These are phyloP conservation scores for Rhabdornis inornatus DNA, from an alignment of 2,113 vertebrate species.

Conservation along the genomic window DNA sequence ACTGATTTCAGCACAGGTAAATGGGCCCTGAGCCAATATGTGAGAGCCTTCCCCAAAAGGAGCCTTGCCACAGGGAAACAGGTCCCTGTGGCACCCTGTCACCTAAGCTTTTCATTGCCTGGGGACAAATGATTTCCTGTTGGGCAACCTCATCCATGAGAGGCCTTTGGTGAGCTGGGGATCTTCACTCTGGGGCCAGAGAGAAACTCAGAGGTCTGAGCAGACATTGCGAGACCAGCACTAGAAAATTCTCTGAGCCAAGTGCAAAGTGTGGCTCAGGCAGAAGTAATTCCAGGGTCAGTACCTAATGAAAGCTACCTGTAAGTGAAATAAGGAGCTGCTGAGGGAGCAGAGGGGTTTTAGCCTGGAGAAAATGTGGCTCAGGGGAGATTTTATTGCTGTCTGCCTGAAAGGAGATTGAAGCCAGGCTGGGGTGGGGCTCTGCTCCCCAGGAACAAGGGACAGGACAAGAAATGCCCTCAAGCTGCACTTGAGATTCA, in stretches of 20 bases:
- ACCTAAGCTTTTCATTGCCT: neutral
- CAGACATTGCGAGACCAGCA: neutral
- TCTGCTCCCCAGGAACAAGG: neutral
- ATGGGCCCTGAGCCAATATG: neutral
- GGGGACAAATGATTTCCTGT: neutral
- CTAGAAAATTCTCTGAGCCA: neutral
- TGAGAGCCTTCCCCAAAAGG: neutral
- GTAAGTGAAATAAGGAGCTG: neutral
- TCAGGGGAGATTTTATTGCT: neutral
- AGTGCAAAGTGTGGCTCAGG: neutral
- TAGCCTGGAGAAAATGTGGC: neutral
- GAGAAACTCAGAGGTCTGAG: neutral
- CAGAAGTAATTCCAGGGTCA: neutral
- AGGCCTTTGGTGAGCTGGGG: neutral
- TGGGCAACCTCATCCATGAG: fast-evolving
- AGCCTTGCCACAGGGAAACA: neutral
- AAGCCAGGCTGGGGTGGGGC: neutral
- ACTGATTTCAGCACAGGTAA: neutral
- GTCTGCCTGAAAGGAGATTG: neutral
- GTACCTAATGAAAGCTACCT: neutral
- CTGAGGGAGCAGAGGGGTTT: neutral
- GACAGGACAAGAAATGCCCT: neutral
- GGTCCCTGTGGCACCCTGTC: fast-evolving
- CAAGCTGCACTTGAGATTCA: neutral
- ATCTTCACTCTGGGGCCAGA: neutral